Conservation (phyloP, 2,113 vertebrate species). For the Callipepla squamata region DNA sequence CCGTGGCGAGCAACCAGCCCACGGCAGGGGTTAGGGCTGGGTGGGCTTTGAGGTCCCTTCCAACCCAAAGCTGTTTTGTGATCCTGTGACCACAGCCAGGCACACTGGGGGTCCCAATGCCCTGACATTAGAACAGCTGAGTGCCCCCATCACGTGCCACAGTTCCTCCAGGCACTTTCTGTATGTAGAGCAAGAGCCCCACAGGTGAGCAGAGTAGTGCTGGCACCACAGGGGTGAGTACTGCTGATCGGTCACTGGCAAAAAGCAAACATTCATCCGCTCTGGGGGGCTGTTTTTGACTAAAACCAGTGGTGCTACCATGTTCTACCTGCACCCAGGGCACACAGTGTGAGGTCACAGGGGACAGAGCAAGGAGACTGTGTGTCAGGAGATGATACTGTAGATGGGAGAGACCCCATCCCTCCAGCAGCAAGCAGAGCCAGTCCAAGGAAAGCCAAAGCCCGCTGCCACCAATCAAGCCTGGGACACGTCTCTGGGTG, state of each 20-base stretch:
- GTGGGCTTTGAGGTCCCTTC: too few species aligned
- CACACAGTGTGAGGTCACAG: accelerated
- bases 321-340: neutral
- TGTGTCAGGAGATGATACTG: accelerated
- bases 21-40: too few species aligned
- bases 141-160: neutral
- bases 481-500: neutral
- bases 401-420: neutral
- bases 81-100: neutral
- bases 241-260: neutral
- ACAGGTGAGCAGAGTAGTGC: accelerated
- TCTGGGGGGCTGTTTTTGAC: neutral
- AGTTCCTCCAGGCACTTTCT: neutral
- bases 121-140: neutral
- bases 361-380: accelerated
- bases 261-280: neutral
- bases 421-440: neutral
- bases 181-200: accelerated
- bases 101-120: accelerated
- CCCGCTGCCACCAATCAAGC: neutral
- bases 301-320: neutral
- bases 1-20: too few species aligned
- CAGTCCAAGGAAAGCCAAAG: accelerated
- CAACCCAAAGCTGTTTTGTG: too few species aligned
- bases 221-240: neutral